Conservation (phyloP, 2,888 invertebrate genomes). For the Coremacera marginata region DNA sequence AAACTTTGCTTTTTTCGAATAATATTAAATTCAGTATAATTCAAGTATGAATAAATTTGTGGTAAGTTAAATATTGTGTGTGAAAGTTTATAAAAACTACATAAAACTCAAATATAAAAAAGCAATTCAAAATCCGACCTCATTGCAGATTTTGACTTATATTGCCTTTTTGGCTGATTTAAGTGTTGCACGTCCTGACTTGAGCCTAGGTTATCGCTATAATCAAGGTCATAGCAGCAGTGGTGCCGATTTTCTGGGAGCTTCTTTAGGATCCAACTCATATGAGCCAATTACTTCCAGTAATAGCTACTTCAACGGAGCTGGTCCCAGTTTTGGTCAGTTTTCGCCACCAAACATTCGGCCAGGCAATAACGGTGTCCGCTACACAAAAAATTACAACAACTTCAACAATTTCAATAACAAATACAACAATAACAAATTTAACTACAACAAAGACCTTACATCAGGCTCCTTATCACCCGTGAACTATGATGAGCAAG, state of each 20-base stretch:
- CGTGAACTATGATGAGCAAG: slow-evolving; percentile 55
- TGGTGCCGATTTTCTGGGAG: slow-evolving; percentile 46
- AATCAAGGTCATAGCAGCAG: slow-evolving; percentile 54
- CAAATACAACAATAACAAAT: slow-evolving; percentile 11
- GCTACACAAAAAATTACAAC: slow-evolving; percentile 9
- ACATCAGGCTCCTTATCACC: slow-evolving; percentile 46
- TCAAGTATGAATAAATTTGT: slow-evolving; percentile 57
- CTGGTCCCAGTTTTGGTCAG: slow-evolving; percentile 51
- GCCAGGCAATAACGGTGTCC: background rate
- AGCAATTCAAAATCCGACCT: background rate
- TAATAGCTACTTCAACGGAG: slow-evolving; percentile 51
- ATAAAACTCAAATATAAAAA: background rate
- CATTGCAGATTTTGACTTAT: slow-evolving; percentile 55
- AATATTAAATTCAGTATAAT: background rate
- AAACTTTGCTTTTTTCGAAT: background rate
- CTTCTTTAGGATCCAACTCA: slow-evolving; percentile 48
- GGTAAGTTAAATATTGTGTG: slow-evolving; percentile 52
- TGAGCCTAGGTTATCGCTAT: slow-evolving; percentile 61
- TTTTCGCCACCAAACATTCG: slow-evolving; percentile 7
- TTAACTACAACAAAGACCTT: slow-evolving; percentile 45
- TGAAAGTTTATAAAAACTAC: background rate
- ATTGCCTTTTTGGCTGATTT: slow-evolving; percentile 49
- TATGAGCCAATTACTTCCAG: slow-evolving; percentile 57
- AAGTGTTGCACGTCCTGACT: slow-evolving; percentile 59
- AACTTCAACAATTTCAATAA: slow-evolving; percentile 17